phyloP scores from a whole-genome alignment of 2,113 vertebrate genomes.

The Erythrocebus patas region DNA sequence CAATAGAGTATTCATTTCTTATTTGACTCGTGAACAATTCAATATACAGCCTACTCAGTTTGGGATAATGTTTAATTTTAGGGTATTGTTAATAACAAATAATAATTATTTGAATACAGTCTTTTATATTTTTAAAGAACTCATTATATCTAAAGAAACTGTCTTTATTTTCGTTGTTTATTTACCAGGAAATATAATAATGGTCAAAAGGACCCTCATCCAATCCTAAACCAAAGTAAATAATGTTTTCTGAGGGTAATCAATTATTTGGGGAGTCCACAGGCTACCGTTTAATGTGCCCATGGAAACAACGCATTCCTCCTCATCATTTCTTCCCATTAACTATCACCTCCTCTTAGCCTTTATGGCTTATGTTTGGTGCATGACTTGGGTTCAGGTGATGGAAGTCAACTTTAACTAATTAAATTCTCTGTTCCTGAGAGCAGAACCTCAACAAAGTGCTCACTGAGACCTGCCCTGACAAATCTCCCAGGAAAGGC shows the following conservation, averaged over 20 bases:
- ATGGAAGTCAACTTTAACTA: background rate
- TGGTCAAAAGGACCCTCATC: background rate
- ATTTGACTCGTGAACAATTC: constrained; percentile 48
- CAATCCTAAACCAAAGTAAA: background rate
- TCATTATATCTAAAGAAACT: constrained; percentile 11
- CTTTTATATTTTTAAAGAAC: constrained; percentile 34
- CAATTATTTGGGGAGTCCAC: background rate
- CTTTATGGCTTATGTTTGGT: background rate
- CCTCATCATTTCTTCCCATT: background rate
- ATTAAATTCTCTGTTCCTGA: background rate
- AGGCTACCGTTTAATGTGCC: background rate
- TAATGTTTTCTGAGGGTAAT: background rate
- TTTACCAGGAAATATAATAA: background rate
- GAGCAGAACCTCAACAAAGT: background rate
- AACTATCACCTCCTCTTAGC: background rate
- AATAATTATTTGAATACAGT: constrained; percentile 29
- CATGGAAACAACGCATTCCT: background rate
- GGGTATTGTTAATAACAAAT: constrained; percentile 48
- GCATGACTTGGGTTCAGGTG: background rate
- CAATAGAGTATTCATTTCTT: constrained; percentile 61
- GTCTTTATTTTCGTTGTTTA: constrained; percentile 6
- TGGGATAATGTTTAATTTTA: constrained; percentile 42
- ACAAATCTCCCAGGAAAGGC: background rate
- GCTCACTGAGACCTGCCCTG: background rate
- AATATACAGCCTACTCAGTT: constrained; percentile 8